Conservation (phyloP, 2,888 invertebrate genomes). For the Pollenia amentaria region DNA sequence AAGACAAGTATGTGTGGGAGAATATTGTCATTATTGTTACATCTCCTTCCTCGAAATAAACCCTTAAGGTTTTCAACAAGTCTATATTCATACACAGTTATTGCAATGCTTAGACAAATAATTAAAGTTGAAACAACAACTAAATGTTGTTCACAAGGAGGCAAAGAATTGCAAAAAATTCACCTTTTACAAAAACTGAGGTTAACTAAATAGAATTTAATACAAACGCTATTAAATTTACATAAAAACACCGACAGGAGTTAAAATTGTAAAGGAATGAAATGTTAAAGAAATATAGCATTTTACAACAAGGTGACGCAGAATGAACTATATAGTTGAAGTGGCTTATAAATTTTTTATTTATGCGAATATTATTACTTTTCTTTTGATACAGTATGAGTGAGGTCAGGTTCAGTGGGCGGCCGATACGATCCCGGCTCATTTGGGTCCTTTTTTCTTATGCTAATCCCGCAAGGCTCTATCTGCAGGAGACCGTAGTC, state of each 20-base stretch:
- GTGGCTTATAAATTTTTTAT: too few species aligned
- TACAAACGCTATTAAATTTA: neutral
- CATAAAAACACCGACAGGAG: neutral
- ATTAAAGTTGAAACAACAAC: neutral
- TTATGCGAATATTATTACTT: too few species aligned
- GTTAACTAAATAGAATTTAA: neutral
- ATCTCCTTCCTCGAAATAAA: conserved; percentile 44
- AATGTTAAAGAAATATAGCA: neutral
- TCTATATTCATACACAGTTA: neutral
- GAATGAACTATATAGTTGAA: too few species aligned
- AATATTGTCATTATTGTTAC: conserved; percentile 50
- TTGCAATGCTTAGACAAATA: conserved; percentile 15
- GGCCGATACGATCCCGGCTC: too few species aligned
- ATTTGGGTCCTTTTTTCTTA: too few species aligned
- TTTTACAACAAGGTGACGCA: too few species aligned
- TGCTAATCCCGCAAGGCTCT: too few species aligned
- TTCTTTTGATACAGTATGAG: too few species aligned
- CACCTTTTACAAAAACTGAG: neutral
- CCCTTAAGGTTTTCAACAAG: conserved; percentile 50
- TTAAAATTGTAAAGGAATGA: too few species aligned
- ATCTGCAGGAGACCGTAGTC: too few species aligned
- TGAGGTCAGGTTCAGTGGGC: too few species aligned
- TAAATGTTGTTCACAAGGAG: neutral
- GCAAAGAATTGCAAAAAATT: neutral
- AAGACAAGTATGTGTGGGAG: conserved; percentile 25